phyloP scores from a whole-genome alignment of 2,797 vertebrate genomes.

The Sebastes variabilis region DNA sequence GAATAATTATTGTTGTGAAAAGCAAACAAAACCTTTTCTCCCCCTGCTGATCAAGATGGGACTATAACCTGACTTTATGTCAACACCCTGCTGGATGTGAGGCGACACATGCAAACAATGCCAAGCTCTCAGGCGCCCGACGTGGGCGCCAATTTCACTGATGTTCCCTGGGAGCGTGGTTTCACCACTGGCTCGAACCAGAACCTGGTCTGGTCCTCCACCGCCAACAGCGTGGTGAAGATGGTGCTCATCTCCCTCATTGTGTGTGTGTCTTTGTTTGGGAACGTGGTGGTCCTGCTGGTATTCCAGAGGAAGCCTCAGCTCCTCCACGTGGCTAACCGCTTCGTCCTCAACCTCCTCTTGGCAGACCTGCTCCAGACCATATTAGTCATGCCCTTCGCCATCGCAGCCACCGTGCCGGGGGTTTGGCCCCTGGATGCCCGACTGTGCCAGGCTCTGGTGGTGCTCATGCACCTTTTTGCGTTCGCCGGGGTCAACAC shows the following conservation, averaged over 20 bases:
- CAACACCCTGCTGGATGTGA: conserved; percentile 33
- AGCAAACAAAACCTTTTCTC: background rate
- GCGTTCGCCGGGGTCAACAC: conserved; percentile 91
- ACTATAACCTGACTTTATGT: conserved; percentile 39
- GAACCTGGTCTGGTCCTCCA: conserved; percentile 52
- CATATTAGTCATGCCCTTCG: conserved; percentile 89
- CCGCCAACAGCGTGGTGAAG: conserved; percentile 77
- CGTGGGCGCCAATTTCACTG: conserved; percentile 68
- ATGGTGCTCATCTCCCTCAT: conserved; percentile 85
- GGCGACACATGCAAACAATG: conserved; percentile 69
- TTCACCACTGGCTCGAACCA: background rate
- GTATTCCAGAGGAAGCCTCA: conserved; percentile 91
- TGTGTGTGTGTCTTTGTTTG: conserved; percentile 86
- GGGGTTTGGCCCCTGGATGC: conserved; percentile 87
- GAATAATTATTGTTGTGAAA: background rate
- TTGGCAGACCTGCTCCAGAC: conserved; percentile 90
- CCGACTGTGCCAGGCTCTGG: conserved; percentile 87
- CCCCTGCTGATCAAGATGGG: conserved; percentile 47
- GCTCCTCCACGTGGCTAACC: conserved; percentile 90
- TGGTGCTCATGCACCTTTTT: conserved; percentile 92
- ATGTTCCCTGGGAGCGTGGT: conserved; percentile 65
- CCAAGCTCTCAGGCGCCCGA: conserved; percentile 54
- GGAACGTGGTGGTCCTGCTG: conserved; percentile 87
- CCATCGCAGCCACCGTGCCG: conserved; percentile 85
- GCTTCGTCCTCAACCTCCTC: conserved; percentile 91